Base-by-base conservation (phyloP, 2,888 invertebrate genomes). In the Sinodicranocentrus sp. region DNA sequence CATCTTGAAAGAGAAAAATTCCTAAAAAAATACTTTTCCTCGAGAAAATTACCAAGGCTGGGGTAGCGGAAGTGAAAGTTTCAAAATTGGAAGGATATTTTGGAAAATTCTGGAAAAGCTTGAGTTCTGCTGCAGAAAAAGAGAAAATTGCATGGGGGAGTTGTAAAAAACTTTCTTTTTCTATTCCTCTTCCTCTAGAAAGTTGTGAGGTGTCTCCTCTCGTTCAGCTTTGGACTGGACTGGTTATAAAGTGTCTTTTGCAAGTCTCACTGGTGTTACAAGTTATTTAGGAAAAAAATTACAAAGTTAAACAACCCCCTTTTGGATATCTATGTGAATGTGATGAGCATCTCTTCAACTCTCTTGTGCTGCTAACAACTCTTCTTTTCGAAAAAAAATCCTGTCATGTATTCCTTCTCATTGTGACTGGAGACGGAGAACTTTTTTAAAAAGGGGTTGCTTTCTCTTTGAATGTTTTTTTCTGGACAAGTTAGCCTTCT, bases 241-340 rank as follows among this genome's bases (percentile, higher is more conserved):
- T 54, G 19, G 8, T 17, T 39, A 3, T 21, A 59, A 6, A 23
- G 59, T 59, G 23, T 59, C 59, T 23, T 23, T 59, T 17, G 26
- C 2, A 57, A 57, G 5, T 17, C 57, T 57, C 57, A 21, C 5
- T 23, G 57, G 57, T 57, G 17, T 17, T 52, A 26, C 52, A 70
- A 52, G 1, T 70, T 26, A 19, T 70, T 70, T 70, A 52, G 52
- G 39, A 48, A 70, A 71, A 71, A 71, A 71, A 71, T 57, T 71
- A 71, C 33, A 71, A 71, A 71, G 71, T 71, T 71, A 71, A 71
- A 71, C 71, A 71, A 57, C 71, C 57, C 71, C 71, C 52, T 33
- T 17, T 19, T 54, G 71, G 52, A 71, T 33, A 33, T 33, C 33
- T 71, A 70, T 70, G 70, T 52, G 54, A 71, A 57, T 71, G 57